Evolutionary conservation across 1,140 invertebrate species (phyloP), one percentile per base, ranked within the genome.

Genomic region (Arctopsyche grandis): DNA sequence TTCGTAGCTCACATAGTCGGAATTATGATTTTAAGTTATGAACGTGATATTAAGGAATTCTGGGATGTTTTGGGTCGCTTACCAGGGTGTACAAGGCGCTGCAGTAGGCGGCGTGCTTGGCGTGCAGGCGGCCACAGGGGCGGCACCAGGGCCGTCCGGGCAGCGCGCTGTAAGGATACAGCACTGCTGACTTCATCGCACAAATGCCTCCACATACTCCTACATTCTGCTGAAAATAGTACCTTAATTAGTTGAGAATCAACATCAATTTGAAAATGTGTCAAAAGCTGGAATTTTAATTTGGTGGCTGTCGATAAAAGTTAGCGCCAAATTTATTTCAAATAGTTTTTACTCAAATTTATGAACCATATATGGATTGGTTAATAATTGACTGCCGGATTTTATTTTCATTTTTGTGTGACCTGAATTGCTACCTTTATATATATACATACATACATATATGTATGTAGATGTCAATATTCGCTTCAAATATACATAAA

Each of bases 21-120:
- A 38, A 38, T 38, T 38, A 38, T 38, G 29, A 38, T 38, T 38
- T 38, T 4, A 38, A 38, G 7, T 38, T 4, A 38, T 38, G 1
- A 38, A 38, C 7, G 29, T 7, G 29, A 38, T 38, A 38, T 38
- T 38, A 7, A 38, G 29, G 29, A 38, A 38, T 38, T 38, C 29
- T 38, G 29, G 29, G 29, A 38, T 38, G 29, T 4, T 38, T 1
- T 38, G 7, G 10, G 12, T n/a, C 1, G 48, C 44, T 91, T 86
- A 91, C 91, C 89, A 93, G 86, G 81, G 90, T 92, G 84, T 93
- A 92, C 83, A 92, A 88, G 79, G 90, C 91, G 84, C 91, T 91
- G 80, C 90, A 90, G 84, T 92, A 89, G 73, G 92, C 91, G 80
- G 92, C 90, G 85, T 92, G 90, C 84, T 91, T 91, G 78, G 91